Evolutionary conservation across 1,140 invertebrate genomes (phyloP).

Genomic region (Temnothorax longispinosus): DNA sequence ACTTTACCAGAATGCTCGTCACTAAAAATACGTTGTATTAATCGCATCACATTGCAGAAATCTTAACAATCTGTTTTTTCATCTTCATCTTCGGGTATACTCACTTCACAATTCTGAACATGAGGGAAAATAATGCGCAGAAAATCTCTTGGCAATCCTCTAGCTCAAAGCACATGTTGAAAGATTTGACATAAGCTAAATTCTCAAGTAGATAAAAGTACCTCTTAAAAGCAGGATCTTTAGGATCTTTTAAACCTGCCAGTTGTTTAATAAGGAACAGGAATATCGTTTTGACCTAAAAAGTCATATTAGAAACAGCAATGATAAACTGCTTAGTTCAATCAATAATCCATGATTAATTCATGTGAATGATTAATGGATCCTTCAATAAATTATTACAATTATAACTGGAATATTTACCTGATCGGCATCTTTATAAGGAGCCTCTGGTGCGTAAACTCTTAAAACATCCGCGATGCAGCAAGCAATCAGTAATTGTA

Average conservation of each 20-base stretch:
- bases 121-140: conserved; percentile 96
- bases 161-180: conserved; percentile 99
- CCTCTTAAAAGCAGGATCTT: conserved; percentile 98
- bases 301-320: conserved; percentile 8
- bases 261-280: conserved; percentile 98
- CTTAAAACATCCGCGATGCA: conserved; percentile 98
- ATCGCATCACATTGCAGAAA: conserved; percentile 7
- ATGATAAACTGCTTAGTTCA: neutral
- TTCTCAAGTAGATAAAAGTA: conserved; percentile 99
- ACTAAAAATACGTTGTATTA: conserved; percentile 86
- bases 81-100: conserved; percentile 72
- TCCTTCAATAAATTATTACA: neutral
- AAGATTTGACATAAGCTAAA: conserved; percentile 98
- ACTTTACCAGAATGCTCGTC: conserved; percentile 98
- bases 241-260: conserved; percentile 96
- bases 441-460: conserved; percentile 99
- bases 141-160: conserved; percentile 99
- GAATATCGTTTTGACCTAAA: conserved; percentile 93
- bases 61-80: neutral
- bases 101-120: conserved; percentile 98
- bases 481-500: conserved; percentile 97
- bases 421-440: conserved; percentile 97
- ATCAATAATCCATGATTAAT: conserved; percentile 4
- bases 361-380: neutral
- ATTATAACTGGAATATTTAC: conserved; percentile 87